These are phyloP conservation scores for Polyommatus icarus DNA, from an alignment of 2,888 invertebrate genomes.

Conservation along the genomic window DNA sequence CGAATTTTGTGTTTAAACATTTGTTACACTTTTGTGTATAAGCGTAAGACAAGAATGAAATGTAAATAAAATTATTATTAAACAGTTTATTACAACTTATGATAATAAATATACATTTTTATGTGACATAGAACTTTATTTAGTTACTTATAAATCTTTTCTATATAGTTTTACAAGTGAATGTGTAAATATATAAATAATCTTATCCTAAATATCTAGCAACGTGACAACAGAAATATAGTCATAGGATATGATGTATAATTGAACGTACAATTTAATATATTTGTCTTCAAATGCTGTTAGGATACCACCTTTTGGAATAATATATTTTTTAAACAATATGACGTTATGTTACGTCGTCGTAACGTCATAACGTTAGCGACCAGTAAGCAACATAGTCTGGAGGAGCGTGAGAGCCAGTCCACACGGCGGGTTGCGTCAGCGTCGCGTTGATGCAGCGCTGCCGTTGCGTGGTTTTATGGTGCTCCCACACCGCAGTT, in stretches of 20 bases:
- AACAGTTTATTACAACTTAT: constrained; percentile 4
- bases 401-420: no score
- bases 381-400: no score
- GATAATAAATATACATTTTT: constrained; percentile 19
- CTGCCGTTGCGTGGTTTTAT: no score
- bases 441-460: no score
- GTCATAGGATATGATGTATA: not conserved
- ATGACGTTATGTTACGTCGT: no score
- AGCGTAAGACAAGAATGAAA: not conserved
- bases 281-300: not conserved
- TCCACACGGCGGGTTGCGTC: no score
- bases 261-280: not conserved
- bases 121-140: constrained; percentile 6
- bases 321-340: no score
- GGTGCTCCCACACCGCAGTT: no score
- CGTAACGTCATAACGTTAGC: no score
- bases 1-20: not conserved
- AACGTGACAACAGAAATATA: not conserved
- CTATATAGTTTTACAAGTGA: not conserved
- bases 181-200: not conserved
- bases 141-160: not conserved
- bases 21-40: not conserved
- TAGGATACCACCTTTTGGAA: not conserved
- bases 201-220: not conserved
- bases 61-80: constrained; percentile 25